Conservation (phyloP, 2,888 invertebrate genomes). For the Leptinotarsa rubiginosa region DNA sequence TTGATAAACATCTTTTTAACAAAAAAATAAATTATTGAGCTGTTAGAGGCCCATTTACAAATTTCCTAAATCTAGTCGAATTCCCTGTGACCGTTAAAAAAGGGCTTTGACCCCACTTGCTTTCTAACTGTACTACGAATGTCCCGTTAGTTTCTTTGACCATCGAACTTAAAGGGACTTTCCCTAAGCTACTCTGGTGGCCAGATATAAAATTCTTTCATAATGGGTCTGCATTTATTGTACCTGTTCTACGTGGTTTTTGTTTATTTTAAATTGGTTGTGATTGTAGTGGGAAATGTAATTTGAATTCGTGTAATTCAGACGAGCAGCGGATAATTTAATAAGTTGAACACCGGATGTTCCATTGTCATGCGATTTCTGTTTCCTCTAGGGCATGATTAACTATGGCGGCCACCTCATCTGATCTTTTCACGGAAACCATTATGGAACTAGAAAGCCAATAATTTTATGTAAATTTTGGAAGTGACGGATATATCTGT, state of each 20-base stretch:
- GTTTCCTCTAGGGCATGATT: constrained; percentile 35
- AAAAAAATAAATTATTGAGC: neutral
- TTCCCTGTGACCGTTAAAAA: constrained; percentile 2
- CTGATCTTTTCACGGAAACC: neutral
- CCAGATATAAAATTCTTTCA: constrained; percentile 10
- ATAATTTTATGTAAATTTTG: neutral
- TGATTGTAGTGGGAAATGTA: constrained; percentile 37
- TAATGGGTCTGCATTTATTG: neutral
- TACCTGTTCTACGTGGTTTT: neutral
- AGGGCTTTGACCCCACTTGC: constrained; percentile 39
- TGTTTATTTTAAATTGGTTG: constrained; percentile 7
- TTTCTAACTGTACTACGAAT: constrained; percentile 34
- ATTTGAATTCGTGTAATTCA: constrained; percentile 40
- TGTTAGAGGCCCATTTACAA: neutral
- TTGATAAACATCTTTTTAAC: too few relatives aligned
- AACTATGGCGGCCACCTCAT: constrained; percentile 8
- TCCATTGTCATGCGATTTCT: constrained; percentile 41
- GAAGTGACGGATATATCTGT: too few relatives aligned
- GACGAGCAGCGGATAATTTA: constrained; percentile 38
- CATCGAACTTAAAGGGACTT: constrained; percentile 3
- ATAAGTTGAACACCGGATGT: constrained; percentile 45
- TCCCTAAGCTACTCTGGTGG: constrained; percentile 2
- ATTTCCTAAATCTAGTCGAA: neutral
- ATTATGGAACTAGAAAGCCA: neutral
- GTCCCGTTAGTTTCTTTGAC: constrained; percentile 16